A percentile compares a stretch with the other conserved stretches of the same genome.
Conservation (phyloP, 2,888 invertebrate genomes). For the Folsomia candida region DNA sequence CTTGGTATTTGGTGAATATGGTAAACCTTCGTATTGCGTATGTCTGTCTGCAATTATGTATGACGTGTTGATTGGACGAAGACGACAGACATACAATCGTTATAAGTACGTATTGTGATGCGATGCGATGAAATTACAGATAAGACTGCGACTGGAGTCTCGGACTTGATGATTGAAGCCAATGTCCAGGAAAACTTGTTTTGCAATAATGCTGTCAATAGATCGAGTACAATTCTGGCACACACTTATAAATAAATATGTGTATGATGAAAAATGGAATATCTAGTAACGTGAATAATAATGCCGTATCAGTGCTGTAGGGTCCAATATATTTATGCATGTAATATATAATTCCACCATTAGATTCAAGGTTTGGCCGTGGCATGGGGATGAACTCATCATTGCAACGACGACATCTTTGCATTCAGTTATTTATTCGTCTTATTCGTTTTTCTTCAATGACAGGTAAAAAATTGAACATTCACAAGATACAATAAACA, state of each 20-base stretch:
- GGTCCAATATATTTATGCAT: too few relatives aligned
- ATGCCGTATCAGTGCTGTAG: too few relatives aligned
- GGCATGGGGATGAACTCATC: conserved; percentile 5
- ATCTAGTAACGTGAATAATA: too few relatives aligned
- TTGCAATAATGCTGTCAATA: neutral
- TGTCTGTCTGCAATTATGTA: too few relatives aligned
- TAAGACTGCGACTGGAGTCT: too few relatives aligned
- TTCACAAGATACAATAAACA: neutral
- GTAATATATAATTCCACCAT: neutral
- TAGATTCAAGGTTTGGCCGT: conserved; percentile 12
- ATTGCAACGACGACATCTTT: neutral
- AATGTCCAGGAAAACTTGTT: conserved; percentile 3
- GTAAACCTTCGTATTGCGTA: too few relatives aligned
- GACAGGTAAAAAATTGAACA: neutral
- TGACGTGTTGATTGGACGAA: too few relatives aligned
- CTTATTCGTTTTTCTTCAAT: neutral
- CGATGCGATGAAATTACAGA: too few relatives aligned
- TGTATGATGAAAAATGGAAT: neutral
- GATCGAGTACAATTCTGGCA: neutral
- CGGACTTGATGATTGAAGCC: neutral
- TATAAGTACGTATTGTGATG: too few relatives aligned
- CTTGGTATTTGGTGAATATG: too few relatives aligned
- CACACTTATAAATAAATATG: conserved; percentile 1
- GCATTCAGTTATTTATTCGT: neutral
- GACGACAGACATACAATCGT: too few relatives aligned